Percentiles rank a stretch among this genome's conserved stretches.
These are phyloP conservation scores for Helobdella robusta DNA, from an alignment of 2,888 invertebrate genomes.

Conservation along the genomic window DNA sequence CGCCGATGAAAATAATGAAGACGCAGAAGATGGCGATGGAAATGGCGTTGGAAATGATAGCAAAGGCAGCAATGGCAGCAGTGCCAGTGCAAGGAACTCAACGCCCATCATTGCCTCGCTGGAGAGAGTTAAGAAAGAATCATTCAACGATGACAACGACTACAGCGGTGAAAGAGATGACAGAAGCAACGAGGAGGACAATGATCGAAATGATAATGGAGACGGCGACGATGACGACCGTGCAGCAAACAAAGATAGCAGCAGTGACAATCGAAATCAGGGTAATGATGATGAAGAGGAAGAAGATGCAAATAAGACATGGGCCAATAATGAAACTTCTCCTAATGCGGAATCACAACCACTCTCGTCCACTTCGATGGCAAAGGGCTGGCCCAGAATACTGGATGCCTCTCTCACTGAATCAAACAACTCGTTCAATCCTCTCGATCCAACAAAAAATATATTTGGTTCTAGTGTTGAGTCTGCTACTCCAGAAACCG, in stretches of 20 bases:
- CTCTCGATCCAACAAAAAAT: background rate
- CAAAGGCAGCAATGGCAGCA: no score
- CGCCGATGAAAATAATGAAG: background rate
- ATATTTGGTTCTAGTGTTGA: slow-evolving; percentile 1
- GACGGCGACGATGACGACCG: no score
- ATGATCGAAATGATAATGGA: no score
- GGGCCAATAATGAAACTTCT: background rate
- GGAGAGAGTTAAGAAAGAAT: no score
- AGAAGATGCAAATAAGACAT: background rate
- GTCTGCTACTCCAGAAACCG: background rate
- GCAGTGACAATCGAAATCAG: no score
- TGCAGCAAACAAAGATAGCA: no score
- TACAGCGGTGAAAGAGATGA: background rate
- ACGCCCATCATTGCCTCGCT: no score
- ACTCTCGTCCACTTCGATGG: background rate
- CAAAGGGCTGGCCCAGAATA: slow-evolving; percentile 23
- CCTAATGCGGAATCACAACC: background rate
- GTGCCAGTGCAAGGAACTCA: no score
- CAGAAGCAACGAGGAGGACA: background rate
- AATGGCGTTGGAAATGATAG: background rate
- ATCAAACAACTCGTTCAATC: slow-evolving; percentile 12
- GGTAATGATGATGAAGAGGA: no score
- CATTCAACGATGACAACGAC: background rate
- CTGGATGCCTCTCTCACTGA: slow-evolving; percentile 22
- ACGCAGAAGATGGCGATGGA: background rate